Conservation (phyloP, 2,888 invertebrate genomes). For the Torymus texanus region DNA sequence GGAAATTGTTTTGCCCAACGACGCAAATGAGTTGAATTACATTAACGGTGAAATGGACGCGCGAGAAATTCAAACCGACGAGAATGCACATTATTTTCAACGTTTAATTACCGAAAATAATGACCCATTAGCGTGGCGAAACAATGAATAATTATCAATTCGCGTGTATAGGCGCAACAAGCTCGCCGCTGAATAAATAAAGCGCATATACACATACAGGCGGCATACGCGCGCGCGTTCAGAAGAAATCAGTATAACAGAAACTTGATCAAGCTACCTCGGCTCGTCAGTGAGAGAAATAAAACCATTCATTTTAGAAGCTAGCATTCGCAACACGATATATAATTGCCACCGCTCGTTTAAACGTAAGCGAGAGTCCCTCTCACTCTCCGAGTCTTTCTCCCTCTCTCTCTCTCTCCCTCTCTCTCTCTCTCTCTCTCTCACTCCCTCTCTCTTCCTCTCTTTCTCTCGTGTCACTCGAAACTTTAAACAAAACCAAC, state of each 20-base stretch:
- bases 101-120: conserved; percentile 33
- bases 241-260: conserved; percentile 23
- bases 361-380: conserved; percentile 5
- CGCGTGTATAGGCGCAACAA: too few species aligned
- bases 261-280: conserved; percentile 35
- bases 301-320: conserved; percentile 31
- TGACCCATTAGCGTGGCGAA: conserved; percentile 2
- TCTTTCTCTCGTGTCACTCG: conserved; percentile 37
- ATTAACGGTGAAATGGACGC: too few species aligned
- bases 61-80: too few species aligned
- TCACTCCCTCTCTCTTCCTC: background rate
- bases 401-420: background rate
- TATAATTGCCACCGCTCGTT: conserved; percentile 34
- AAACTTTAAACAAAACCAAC: conserved; percentile 47
- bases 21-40: too few species aligned
- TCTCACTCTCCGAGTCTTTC: background rate
- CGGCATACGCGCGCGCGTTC: too few species aligned
- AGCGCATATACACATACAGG: too few species aligned
- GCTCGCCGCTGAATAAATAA: too few species aligned
- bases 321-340: conserved; percentile 21
- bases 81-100: background rate
- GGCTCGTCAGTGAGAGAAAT: background rate
- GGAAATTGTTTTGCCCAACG: too few species aligned
- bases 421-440: background rate
- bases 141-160: conserved; percentile 28